A percentile compares a stretch with the other conserved stretches of the same genome.
Conservation (phyloP, 1,140 invertebrate species). For the Vollenhovia emeryi region DNA sequence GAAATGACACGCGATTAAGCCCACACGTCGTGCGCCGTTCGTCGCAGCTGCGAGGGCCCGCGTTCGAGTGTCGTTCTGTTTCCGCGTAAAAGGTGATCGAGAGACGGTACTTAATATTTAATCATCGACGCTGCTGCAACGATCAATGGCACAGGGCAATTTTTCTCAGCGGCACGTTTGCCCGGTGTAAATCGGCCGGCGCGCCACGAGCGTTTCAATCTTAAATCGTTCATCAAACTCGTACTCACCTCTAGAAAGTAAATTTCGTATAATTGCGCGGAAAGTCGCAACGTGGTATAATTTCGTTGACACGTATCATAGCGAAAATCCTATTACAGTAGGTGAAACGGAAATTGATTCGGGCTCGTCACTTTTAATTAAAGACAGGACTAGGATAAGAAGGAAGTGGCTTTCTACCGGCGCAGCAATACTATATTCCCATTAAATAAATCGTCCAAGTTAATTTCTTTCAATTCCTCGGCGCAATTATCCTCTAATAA, state of each 20-base stretch:
- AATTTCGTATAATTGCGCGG: neutral
- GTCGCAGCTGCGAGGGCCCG: slow-evolving; percentile 18
- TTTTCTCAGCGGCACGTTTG: neutral
- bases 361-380: slow-evolving; percentile 15
- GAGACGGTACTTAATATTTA: slow-evolving; percentile 33
- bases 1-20: slow-evolving; percentile 45
- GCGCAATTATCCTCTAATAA: neutral
- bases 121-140: neutral
- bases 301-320: neutral
- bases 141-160: neutral
- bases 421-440: neutral
- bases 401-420: no score
- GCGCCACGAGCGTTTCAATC: neutral
- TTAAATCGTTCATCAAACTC: neutral
- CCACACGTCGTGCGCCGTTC: neutral
- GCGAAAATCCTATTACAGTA: neutral
- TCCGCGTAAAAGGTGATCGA: slow-evolving; percentile 5
- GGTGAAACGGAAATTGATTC: neutral
- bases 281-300: neutral
- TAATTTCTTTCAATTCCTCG: neutral
- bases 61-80: neutral
- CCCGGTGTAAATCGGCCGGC: neutral
- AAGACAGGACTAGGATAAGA: neutral
- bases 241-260: neutral
- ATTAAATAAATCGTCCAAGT: slow-evolving; percentile 8